Evolutionary conservation across 2,113 vertebrate genomes (phyloP), one percentile per base, ranked within the genome.

Genomic region (Platysteira castanea): DNA sequence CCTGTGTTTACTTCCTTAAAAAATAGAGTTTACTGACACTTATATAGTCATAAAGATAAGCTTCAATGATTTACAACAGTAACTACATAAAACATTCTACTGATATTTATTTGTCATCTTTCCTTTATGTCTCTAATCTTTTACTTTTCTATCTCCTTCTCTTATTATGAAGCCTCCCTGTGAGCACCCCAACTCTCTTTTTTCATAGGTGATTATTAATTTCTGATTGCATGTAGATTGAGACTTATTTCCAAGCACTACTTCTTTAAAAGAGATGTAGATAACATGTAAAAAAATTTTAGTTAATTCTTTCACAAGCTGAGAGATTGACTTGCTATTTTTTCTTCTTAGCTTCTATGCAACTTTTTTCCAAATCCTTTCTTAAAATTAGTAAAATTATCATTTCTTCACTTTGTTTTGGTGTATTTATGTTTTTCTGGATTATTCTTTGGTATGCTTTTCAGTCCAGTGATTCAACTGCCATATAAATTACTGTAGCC

Each of bases 401-500:
- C 7, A 1, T 83, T 81, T 82, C 54, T 56, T 91, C 64, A 35
- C 53, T 94, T 87, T 76, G 33, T 63, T 57, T 82, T 64, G 79
- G 75, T 70, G 77, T 28, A 31, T 54, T 89, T 16, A 2, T 61
- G 19, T 65, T 95, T 94, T 89, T 80, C 83, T 89, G 68, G 57
- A 80, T 94, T 97, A 92, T 71, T 82, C 53, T 93, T 83, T 86
- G 37, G 50, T 84, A 84, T 89, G 75, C 60, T 89, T 88, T 96
- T 89, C 75, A 95, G 68, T 73, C 88, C 68, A 94, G 87, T 76
- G 63, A 94, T 75, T 93, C 76, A 90, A 86, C 42, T 82, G 79
- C 78, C 59, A 90, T 59, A 86, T 44, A 96, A 82, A 95, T 65
- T 80, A 92, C 73, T 94, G 57, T 44, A 93, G 64, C 56, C 79